Percentiles rank a stretch among this genome's conserved stretches.
These are phyloP conservation scores for Trichonephila inaurata DNA, from an alignment of 1,140 invertebrate species.

Conservation along the genomic window DNA sequence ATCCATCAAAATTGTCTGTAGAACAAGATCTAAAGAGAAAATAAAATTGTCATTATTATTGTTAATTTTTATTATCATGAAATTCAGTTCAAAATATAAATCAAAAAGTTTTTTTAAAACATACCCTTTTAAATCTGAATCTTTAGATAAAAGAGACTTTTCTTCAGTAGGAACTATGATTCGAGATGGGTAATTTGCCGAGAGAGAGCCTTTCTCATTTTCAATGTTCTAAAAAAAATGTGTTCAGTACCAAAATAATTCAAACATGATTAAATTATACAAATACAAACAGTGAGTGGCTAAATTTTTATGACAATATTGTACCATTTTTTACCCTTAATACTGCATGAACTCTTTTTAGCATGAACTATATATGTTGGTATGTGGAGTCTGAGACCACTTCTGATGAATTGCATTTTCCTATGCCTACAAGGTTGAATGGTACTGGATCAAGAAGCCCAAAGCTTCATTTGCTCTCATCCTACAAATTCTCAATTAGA, in stretches of 20 bases:
- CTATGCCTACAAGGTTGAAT: no score
- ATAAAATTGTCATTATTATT: background rate
- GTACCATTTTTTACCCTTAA: no score
- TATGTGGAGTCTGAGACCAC: no score
- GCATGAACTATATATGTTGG: no score
- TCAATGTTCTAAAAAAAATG: conserved; percentile 82
- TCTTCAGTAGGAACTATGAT: conserved; percentile 87
- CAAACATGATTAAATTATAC: no score
- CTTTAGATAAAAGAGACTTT: conserved; percentile 78
- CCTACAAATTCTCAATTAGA: no score
- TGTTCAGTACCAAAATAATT: background rate
- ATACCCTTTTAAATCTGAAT: conserved; percentile 74
- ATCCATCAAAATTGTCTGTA: conserved; percentile 18
- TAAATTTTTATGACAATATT: no score
- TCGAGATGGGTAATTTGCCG: conserved; percentile 88
- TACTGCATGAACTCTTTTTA: no score
- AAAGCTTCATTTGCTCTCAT: no score
- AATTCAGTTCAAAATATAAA: background rate
- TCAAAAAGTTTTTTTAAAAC: background rate
- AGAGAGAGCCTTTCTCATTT: conserved; percentile 87
- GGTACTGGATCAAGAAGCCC: no score
- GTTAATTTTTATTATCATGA: background rate
- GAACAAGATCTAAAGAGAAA: conserved; percentile 17
- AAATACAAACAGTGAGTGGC: no score
- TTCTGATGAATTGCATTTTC: no score